Evolutionary conservation across 2,888 invertebrate genomes (phyloP).

Genomic region (Octonoba sinensis): DNA sequence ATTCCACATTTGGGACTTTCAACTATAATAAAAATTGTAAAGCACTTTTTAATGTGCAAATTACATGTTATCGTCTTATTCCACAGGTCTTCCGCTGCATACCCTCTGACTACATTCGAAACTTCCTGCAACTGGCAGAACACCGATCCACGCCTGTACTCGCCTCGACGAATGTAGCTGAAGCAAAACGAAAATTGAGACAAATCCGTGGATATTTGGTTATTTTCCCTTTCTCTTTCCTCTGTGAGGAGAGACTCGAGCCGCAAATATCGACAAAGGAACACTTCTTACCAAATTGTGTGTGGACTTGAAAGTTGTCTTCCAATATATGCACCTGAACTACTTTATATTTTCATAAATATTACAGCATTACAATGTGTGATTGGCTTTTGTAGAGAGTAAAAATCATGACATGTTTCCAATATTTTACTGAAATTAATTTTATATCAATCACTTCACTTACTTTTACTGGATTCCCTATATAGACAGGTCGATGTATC

Average conservation of each 20-base stretch:
- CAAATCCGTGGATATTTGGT: constrained; percentile 87
- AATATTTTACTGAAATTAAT: too few relatives aligned
- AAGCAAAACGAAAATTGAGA: constrained; percentile 78
- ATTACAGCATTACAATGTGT: too few relatives aligned
- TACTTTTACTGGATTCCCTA: too few relatives aligned
- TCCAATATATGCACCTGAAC: too few relatives aligned
- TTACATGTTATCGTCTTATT: constrained; percentile 55
- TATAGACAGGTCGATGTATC: too few relatives aligned
- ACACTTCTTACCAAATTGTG: constrained; percentile 89
- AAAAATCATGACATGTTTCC: too few relatives aligned
- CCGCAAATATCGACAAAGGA: constrained; percentile 89
- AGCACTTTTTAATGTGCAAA: too few relatives aligned
- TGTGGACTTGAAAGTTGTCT: constrained; percentile 83
- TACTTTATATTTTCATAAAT: too few relatives aligned
- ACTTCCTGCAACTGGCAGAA: constrained; percentile 82
- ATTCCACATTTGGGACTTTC: too few relatives aligned
- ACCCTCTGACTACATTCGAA: constrained; percentile 85
- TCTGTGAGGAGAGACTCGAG: constrained; percentile 85
- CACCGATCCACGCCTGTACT: constrained; percentile 82
- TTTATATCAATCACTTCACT: too few relatives aligned
- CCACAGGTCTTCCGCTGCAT: constrained; percentile 86
- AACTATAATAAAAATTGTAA: too few relatives aligned
- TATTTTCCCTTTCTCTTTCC: constrained; percentile 87
- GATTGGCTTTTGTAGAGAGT: too few relatives aligned
- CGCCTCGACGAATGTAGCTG: constrained; percentile 80